Percentiles rank a stretch among this genome's conserved stretches.
These are phyloP conservation scores for Synanthedon myopaeformis DNA, from an alignment of 2,888 invertebrate species.

Conservation along the genomic window DNA sequence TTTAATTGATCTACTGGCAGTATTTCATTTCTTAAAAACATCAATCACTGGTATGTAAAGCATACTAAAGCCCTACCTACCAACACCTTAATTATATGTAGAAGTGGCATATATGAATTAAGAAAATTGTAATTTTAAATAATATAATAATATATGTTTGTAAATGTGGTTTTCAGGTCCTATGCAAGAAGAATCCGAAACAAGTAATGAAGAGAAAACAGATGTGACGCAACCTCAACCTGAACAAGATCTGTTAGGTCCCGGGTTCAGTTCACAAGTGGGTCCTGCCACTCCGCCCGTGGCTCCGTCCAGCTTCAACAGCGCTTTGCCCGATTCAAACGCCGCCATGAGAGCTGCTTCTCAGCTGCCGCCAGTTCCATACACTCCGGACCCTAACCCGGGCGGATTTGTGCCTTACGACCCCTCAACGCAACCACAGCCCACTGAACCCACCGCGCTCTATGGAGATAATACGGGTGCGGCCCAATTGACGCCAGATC, in stretches of 20 bases:
- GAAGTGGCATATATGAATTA: too few relatives aligned
- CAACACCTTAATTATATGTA: too few relatives aligned
- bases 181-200: slow-evolving; percentile 64
- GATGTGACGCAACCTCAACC: slow-evolving; percentile 12
- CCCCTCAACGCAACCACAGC: slow-evolving; percentile 44
- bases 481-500: slow-evolving; percentile 48
- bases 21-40: too few relatives aligned
- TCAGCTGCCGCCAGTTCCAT: slow-evolving; percentile 58
- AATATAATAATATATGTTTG: neutral
- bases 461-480: slow-evolving; percentile 39
- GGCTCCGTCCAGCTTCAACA: slow-evolving; percentile 45
- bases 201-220: slow-evolving; percentile 34
- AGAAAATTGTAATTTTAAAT: too few relatives aligned
- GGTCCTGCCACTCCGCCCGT: slow-evolving; percentile 33
- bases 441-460: slow-evolving; percentile 27
- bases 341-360: slow-evolving; percentile 50
- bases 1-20: too few relatives aligned
- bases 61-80: too few relatives aligned
- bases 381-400: slow-evolving; percentile 61
- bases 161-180: slow-evolving; percentile 61
- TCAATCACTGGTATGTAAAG: too few relatives aligned
- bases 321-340: slow-evolving; percentile 47
- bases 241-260: slow-evolving; percentile 18
- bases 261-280: slow-evolving; percentile 22
- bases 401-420: slow-evolving; percentile 60